Conservation (phyloP, 2,888 invertebrate species). For the Mesopsocus fuscifrons region DNA sequence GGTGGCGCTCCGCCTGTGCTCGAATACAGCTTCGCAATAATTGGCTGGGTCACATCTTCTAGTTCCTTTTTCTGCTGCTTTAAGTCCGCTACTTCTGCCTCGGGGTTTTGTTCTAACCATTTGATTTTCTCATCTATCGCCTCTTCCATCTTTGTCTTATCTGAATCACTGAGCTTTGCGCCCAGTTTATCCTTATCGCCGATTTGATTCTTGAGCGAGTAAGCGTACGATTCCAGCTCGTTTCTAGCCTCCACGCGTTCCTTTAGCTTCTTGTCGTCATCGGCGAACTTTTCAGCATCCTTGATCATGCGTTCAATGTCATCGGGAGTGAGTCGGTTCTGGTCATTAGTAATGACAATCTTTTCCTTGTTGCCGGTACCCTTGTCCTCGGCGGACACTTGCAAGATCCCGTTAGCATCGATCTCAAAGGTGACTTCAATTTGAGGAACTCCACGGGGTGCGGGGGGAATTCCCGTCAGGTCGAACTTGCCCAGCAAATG, state of each 20-base stretch:
- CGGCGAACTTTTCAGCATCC: slow-evolving; percentile 97
- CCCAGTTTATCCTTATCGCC: slow-evolving; percentile 94
- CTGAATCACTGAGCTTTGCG: slow-evolving; percentile 62
- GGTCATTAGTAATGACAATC: slow-evolving; percentile 97
- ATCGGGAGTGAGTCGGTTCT: slow-evolving; percentile 89
- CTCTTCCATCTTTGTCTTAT: slow-evolving; percentile 86
- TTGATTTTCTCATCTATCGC: slow-evolving; percentile 95
- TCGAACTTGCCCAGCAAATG: slow-evolving; percentile 97
- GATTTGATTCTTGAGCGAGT: slow-evolving; percentile 93
- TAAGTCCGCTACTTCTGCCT: slow-evolving; percentile 79
- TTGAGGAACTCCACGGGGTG: slow-evolving; percentile 81
- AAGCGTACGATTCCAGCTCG: slow-evolving; percentile 92
- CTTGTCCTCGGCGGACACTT: slow-evolving; percentile 92
- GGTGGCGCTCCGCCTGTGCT: slow-evolving; percentile 61
- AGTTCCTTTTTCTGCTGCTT: slow-evolving; percentile 90
- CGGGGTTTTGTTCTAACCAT: slow-evolving; percentile 92
- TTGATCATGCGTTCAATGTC: slow-evolving; percentile 99
- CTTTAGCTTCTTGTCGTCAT: slow-evolving; percentile 94
- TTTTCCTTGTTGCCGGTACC: slow-evolving; percentile 97
- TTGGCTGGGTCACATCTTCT: slow-evolving; percentile 90
- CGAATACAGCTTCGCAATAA: slow-evolving; percentile 91
- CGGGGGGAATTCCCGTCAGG: slow-evolving; percentile 89
- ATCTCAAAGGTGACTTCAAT: slow-evolving; percentile 92
- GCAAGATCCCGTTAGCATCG: slow-evolving; percentile 83
- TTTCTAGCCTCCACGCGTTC: slow-evolving; percentile 92